phyloP scores from a whole-genome alignment of 2,797 vertebrate species.

The Xenops minutus region DNA sequence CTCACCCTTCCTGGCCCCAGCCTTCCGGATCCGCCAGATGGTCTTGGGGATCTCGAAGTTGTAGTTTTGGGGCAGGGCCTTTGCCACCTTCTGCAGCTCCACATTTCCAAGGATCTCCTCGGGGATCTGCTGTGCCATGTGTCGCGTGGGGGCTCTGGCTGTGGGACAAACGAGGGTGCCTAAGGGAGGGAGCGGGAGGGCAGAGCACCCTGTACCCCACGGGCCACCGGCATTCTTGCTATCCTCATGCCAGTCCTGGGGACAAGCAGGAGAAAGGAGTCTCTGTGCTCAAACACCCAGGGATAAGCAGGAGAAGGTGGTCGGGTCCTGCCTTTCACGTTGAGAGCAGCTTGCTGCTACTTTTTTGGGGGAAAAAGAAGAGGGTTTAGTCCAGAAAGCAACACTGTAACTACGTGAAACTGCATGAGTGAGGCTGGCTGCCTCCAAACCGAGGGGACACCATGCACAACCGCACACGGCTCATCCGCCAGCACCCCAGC shows the following conservation, averaged over 20 bases:
- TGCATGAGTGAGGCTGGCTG: accelerated
- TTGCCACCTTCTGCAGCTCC: slow-evolving; percentile 82
- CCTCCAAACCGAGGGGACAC: not conserved
- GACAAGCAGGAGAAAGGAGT: not conserved
- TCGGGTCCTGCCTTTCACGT: not conserved
- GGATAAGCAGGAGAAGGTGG: accelerated
- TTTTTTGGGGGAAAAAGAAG: accelerated
- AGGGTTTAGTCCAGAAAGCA: not conserved
- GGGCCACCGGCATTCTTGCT: not conserved
- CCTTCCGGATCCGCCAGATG: slow-evolving; percentile 90
- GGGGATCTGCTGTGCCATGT: slow-evolving; percentile 89
- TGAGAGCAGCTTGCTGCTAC: too few relatives aligned
- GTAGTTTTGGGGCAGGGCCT: slow-evolving; percentile 88
- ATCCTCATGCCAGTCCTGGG: accelerated
- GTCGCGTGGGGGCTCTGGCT: slow-evolving; percentile 76
- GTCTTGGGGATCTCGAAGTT: slow-evolving; percentile 99
- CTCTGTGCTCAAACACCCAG: accelerated
- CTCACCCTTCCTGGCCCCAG: slow-evolving; percentile 88
- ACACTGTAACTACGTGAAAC: accelerated
- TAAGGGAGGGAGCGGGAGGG: accelerated
- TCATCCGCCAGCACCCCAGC: not conserved
- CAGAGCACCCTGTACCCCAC: accelerated
- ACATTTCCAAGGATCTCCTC: slow-evolving; percentile 86
- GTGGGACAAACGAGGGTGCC: not conserved
- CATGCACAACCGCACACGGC: not conserved